Conservation (phyloP, 2,888 invertebrate species). For the Orthosia gothica region DNA sequence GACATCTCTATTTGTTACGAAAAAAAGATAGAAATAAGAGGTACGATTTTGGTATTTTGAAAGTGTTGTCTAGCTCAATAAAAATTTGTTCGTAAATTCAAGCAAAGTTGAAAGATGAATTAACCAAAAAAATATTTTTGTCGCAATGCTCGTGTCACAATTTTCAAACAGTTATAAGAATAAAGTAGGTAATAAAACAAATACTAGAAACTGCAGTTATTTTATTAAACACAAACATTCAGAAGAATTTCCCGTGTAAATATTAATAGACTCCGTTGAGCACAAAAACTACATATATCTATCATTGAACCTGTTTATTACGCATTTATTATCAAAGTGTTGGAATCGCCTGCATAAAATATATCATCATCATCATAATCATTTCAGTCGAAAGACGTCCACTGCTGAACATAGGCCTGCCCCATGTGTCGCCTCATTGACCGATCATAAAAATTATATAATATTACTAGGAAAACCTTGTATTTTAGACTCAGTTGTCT, state of each 20-base stretch:
- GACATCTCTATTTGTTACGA: not conserved
- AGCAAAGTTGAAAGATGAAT: not conserved
- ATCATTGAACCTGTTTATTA: constrained; percentile 35
- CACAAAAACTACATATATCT: constrained; percentile 37
- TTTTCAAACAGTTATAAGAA: not conserved
- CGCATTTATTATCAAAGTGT: constrained; percentile 32
- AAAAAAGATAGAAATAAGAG: not conserved
- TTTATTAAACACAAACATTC: not conserved
- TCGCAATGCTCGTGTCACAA: not conserved
- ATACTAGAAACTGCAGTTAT: not conserved
- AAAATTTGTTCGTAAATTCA: not conserved
- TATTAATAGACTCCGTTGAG: constrained; percentile 13
- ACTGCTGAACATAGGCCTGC: too few species aligned
- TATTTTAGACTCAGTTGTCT: constrained; percentile 22
- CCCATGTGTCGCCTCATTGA: too few species aligned
- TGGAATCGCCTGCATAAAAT: constrained; percentile 20
- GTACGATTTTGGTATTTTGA: not conserved
- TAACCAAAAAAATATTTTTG: not conserved
- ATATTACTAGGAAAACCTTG: constrained; percentile 6
- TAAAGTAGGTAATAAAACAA: not conserved
- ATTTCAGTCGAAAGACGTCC: too few species aligned
- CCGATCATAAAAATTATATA: too few species aligned
- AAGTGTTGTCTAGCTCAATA: constrained; percentile 7
- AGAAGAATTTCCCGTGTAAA: constrained; percentile 1
- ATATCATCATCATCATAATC: not conserved